Evolutionary conservation across 2,113 vertebrate species (phyloP).

Genomic region (Rhea americana): DNA sequence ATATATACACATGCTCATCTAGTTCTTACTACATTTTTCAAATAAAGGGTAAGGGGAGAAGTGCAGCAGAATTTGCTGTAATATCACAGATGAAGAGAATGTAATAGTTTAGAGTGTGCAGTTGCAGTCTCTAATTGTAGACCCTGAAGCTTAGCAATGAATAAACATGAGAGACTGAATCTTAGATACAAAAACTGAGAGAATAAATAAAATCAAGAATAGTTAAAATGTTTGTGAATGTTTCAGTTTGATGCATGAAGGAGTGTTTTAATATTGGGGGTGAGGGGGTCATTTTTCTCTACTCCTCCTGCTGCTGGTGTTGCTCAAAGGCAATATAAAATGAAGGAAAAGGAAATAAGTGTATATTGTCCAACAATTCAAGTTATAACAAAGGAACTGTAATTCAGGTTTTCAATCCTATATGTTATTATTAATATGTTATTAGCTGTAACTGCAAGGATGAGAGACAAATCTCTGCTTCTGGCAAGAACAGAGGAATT

Average conservation of each 20-base stretch:
- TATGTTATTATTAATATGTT: neutral
- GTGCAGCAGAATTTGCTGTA: neutral
- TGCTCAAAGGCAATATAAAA: neutral
- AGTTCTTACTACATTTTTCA: slow-evolving; percentile 10
- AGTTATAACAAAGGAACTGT: slow-evolving; percentile 15
- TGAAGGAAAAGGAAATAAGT: neutral
- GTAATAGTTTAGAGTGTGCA: neutral
- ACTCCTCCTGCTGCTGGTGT: neutral
- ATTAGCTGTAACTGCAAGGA: neutral
- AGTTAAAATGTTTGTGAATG: neutral
- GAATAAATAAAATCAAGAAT: neutral
- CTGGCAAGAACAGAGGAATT: slow-evolving; percentile 42
- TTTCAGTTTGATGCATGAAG: neutral
- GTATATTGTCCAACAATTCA: neutral
- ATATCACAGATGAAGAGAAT: neutral
- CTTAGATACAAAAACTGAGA: neutral
- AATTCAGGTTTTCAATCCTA: slow-evolving; percentile 12
- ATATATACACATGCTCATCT: neutral
- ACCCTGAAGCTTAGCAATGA: neutral
- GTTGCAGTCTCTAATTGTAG: neutral
- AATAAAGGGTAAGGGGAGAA: slow-evolving; percentile 5
- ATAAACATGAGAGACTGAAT: neutral
- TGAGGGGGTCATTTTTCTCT: neutral
- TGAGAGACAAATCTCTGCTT: slow-evolving; percentile 38
- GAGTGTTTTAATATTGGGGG: neutral